A percentile compares a stretch with the other conserved stretches of the same genome.
These are phyloP conservation scores for Bungarus multicinctus DNA, from an alignment of 2,113 vertebrate species.

Conservation along the genomic window DNA sequence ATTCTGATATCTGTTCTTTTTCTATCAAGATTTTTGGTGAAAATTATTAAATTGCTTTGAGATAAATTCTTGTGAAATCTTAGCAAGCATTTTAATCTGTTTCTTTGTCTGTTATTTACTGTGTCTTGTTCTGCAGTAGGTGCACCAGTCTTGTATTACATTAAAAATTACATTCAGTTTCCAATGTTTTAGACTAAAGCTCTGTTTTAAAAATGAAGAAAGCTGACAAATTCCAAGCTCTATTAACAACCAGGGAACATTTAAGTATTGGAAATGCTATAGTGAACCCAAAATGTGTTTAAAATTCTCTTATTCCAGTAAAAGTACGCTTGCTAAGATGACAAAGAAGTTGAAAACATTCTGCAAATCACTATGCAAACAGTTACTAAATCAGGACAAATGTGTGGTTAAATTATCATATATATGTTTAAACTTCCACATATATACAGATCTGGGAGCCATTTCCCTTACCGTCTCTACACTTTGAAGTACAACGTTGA, in stretches of 20 bases:
- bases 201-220: not conserved
- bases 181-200: not conserved
- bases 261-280: not conserved
- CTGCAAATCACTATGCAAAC: not conserved
- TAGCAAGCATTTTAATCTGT: not conserved
- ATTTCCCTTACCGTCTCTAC: conserved; percentile 26
- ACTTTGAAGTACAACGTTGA: conserved; percentile 28
- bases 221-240: not conserved
- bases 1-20: not conserved
- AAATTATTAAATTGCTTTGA: not conserved
- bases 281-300: not conserved
- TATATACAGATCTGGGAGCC: conserved; percentile 41
- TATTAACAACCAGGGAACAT: not conserved
- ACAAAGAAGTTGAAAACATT: conserved; percentile 8
- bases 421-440: conserved; percentile 48
- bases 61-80: conserved; percentile 11
- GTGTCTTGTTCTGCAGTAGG: conserved; percentile 25
- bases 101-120: not conserved
- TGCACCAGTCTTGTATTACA: not conserved
- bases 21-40: conserved; percentile 1
- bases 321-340: not conserved
- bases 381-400: conserved; percentile 22
- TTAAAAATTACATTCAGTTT: not conserved
- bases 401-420: conserved; percentile 37
- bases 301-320: conserved; percentile 2